These are phyloP conservation scores for Pelochelys cantorii DNA, from an alignment of 2,797 vertebrate genomes.

Conservation along the genomic window DNA sequence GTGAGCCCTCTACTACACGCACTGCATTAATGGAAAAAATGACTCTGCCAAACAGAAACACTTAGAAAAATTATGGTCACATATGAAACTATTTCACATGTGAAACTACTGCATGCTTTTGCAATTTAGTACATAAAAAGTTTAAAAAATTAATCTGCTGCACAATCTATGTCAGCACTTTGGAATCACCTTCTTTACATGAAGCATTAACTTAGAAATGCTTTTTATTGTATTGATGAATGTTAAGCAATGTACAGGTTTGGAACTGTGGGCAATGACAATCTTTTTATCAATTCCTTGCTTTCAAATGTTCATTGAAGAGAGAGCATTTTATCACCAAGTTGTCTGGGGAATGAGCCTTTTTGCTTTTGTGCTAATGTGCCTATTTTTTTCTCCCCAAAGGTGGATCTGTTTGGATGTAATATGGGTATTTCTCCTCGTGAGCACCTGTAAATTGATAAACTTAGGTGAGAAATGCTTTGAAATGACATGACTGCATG, in stretches of 20 bases:
- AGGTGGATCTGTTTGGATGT: background rate
- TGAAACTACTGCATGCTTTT: too few relatives aligned
- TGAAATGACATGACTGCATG: background rate
- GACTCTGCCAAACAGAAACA: too few relatives aligned
- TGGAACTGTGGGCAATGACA: fast-evolving
- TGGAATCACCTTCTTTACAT: background rate
- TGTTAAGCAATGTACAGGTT: background rate
- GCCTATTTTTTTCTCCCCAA: background rate
- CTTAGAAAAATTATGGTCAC: too few relatives aligned
- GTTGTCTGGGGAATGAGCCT: background rate
- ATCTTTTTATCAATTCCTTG: background rate
- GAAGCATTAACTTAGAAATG: background rate
- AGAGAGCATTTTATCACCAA: background rate
- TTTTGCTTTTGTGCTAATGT: background rate
- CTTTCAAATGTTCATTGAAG: background rate
- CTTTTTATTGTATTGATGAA: background rate
- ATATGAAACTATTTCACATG: too few relatives aligned
- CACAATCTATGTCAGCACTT: background rate
- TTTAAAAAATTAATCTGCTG: too few relatives aligned
- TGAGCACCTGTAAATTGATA: slow-evolving; percentile 12
- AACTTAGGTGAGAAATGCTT: slow-evolving; percentile 29
- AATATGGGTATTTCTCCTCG: background rate
- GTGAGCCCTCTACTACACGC: too few relatives aligned
- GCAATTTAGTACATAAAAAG: too few relatives aligned
- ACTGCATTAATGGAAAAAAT: too few relatives aligned